phyloP scores from a whole-genome alignment of 2,113 vertebrate species.

The Odocoileus hemionus region DNA sequence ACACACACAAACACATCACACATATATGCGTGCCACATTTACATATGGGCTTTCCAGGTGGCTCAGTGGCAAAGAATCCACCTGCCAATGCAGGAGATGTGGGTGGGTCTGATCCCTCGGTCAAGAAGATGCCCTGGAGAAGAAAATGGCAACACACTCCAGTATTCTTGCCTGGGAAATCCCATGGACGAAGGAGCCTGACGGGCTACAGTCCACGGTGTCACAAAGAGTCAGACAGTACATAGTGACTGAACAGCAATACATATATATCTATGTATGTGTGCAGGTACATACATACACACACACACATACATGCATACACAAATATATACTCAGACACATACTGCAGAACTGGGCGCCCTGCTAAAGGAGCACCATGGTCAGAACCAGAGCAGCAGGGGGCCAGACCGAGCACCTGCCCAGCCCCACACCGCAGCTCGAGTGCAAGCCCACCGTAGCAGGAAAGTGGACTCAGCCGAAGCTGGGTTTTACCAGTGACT shows the following conservation, averaged over 20 bases:
- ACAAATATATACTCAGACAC: not conserved
- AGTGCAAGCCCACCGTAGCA: rapidly evolving
- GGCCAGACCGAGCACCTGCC: not conserved
- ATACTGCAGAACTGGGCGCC: not conserved
- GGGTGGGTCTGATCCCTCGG: not conserved
- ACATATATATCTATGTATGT: rapidly evolving
- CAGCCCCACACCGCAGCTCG: not conserved
- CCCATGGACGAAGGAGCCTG: not conserved
- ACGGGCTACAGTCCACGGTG: not conserved
- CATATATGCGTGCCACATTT: rapidly evolving
- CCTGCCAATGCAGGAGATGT: not conserved
- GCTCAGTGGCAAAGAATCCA: not conserved
- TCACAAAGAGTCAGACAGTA: not conserved
- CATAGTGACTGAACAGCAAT: not conserved
- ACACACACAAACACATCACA: not conserved
- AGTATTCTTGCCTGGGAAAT: not conserved
- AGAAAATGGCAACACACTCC: not conserved
- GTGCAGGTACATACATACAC: not conserved
- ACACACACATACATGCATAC: not conserved
- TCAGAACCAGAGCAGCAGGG: not conserved
- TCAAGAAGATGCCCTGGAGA: not conserved
- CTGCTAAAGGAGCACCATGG: not conserved
- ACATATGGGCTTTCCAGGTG: not conserved
- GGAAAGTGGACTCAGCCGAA: no score
- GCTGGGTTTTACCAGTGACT: not conserved